Percentiles rank a stretch among this genome's conserved stretches.
Evolutionary conservation across 2,113 vertebrate genomes (phyloP).

Genomic region (Etheostoma cragini): DNA sequence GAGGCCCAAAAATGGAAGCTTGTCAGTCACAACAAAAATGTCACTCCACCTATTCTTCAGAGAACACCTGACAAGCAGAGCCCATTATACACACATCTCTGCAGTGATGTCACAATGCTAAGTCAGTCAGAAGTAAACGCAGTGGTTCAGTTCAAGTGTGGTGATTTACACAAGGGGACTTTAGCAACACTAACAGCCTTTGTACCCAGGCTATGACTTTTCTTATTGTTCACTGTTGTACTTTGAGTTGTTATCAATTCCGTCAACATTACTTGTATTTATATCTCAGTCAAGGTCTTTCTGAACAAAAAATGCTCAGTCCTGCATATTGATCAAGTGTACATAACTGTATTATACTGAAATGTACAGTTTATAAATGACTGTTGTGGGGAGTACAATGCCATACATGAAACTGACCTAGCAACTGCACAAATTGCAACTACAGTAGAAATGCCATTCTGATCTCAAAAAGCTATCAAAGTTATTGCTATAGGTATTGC

Average conservation of each 20-base stretch:
- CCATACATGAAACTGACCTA: no score
- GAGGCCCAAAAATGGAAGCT: conserved; percentile 6
- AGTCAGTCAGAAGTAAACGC: neutral
- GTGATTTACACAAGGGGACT: conserved; percentile 14
- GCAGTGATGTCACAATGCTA: neutral
- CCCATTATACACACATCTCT: neutral
- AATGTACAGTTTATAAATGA: neutral
- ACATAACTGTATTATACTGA: no score
- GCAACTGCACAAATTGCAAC: no score
- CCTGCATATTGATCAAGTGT: neutral
- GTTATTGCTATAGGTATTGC: no score
- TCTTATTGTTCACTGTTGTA: neutral
- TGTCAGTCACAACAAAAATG: conserved; percentile 33
- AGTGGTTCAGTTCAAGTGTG: neutral
- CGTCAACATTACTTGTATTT: neutral
- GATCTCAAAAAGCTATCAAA: no score
- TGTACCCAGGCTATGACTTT: neutral
- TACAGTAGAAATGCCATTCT: no score
- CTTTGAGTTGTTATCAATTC: neutral
- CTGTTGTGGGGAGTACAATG: neutral
- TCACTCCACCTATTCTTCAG: conserved; percentile 2
- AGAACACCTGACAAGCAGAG: neutral
- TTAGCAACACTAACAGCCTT: neutral
- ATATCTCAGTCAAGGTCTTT: neutral
- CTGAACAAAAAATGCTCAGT: neutral